Evolutionary conservation across 2,113 vertebrate genomes (phyloP).

Genomic region (Tapirus terrestris): DNA sequence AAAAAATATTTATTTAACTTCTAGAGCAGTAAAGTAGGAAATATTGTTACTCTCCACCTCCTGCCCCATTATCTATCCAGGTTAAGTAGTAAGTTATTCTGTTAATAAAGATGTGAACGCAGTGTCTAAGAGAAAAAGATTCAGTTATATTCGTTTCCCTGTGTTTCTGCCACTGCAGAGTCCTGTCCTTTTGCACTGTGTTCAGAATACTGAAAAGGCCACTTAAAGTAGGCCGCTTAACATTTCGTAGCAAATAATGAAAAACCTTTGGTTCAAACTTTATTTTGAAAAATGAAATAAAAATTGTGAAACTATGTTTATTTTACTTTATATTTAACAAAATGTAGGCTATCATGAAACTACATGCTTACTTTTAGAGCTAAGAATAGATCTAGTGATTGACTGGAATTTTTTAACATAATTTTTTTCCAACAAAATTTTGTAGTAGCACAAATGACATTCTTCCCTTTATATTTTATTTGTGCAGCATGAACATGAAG

Average conservation of each 20-base stretch:
- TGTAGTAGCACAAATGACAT: not conserved
- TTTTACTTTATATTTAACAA: not conserved
- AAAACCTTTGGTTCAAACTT: not conserved
- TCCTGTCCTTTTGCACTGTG: not conserved
- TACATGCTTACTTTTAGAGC: not conserved
- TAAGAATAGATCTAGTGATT: not conserved
- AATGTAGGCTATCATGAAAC: not conserved
- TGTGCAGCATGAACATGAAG: not conserved
- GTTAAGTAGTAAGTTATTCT: not conserved
- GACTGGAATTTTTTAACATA: not conserved
- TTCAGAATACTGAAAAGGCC: not conserved
- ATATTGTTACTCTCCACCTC: not conserved
- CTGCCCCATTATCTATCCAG: not conserved
- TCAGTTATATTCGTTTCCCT: not conserved
- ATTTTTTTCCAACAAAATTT: not conserved
- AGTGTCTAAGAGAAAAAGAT: not conserved
- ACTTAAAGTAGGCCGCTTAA: not conserved
- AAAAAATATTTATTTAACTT: not conserved
- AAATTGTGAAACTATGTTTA: not conserved
- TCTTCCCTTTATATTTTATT: not conserved
- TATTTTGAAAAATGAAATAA: conserved; percentile 19
- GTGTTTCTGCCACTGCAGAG: not conserved
- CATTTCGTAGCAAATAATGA: not conserved
- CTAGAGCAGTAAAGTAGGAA: not conserved
- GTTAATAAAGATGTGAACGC: not conserved